These are phyloP conservation scores for Strigops habroptila DNA, from an alignment of 2,113 vertebrate genomes.

Conservation along the genomic window DNA sequence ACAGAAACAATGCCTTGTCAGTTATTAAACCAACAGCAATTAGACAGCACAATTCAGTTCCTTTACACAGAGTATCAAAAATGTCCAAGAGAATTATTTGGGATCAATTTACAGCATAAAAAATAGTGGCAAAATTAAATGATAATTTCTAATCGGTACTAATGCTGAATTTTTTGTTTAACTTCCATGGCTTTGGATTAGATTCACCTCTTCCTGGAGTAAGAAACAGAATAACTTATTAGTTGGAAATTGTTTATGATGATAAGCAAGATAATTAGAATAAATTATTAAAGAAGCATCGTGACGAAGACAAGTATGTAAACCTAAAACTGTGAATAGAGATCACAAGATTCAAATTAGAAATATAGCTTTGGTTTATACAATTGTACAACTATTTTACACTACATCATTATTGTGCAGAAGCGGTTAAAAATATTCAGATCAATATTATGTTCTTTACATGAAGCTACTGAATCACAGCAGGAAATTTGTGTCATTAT, in stretches of 20 bases:
- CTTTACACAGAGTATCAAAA: background rate
- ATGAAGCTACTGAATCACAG: background rate
- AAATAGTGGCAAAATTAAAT: background rate
- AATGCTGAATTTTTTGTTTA: background rate
- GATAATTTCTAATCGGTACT: background rate
- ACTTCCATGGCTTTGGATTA: background rate
- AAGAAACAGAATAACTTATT: background rate
- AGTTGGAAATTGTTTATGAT: background rate
- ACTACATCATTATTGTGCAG: background rate
- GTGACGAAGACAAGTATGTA: background rate
- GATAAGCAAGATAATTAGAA: background rate
- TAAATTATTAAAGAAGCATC: background rate
- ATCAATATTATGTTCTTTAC: background rate
- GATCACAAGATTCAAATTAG: background rate
- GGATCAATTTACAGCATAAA: background rate
- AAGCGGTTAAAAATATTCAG: background rate
- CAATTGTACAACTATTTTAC: background rate
- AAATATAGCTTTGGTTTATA: background rate
- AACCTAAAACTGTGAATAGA: background rate
- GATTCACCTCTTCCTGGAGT: background rate
- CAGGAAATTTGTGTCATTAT: background rate
- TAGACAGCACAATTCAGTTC: background rate
- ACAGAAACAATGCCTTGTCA: conserved; percentile 22
- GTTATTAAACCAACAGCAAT: conserved; percentile 15
- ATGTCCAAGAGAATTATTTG: background rate